Base-by-base conservation (phyloP, 2,888 invertebrate species). In the Adelognathus sp. region DNA sequence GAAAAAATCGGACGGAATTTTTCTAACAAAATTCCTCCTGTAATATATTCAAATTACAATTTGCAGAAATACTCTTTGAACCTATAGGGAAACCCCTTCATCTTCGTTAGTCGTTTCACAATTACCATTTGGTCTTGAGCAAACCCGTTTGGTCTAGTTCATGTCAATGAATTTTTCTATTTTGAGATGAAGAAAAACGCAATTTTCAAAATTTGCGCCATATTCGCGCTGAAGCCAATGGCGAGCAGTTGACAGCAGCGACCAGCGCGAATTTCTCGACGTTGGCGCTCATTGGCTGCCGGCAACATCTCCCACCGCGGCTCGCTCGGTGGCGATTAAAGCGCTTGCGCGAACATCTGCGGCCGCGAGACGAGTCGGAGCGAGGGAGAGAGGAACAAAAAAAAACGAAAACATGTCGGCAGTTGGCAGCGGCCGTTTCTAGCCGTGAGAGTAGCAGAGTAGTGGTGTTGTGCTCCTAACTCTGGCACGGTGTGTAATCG, bases 401-500 rank as follows among this genome's bases (percentile, higher is more conserved):
- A 29, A 63, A 79, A 70, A 71, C 74, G 73, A 66, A 82, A 84
- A 81, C 76, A 84, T 84, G 83, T 83, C 84, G 83, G 81, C 81
- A 85, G 83, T 84, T 84, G 83, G 82, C 82, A 84, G 81, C 79
- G 81, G 83, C 81, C 74, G 81, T 84, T 84, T 82, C 81, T 81
- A 84, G 82, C 81, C 72, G 79, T 77, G 80, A 80, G 81, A 74
- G n/a, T n/a, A n/a, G 63, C 63, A 75, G 77, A 77, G 81, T 69
- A n/a, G 67, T 79, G 76, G n/a, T n/a, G n/a, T n/a, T n/a, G n/a
- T n/a, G n/a, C n/a, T n/a, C n/a, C 81, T 81, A 77, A 77, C 76
- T 79, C 76, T 78, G 78, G 69, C 75, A 79, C 67, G 73, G 71
- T n/a, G n/a, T n/a, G n/a, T 86, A 87, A 86, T 87, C 86, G 86